Evolutionary conservation across 2,888 invertebrate species (phyloP).

Genomic region (Serrognathus titanus): DNA sequence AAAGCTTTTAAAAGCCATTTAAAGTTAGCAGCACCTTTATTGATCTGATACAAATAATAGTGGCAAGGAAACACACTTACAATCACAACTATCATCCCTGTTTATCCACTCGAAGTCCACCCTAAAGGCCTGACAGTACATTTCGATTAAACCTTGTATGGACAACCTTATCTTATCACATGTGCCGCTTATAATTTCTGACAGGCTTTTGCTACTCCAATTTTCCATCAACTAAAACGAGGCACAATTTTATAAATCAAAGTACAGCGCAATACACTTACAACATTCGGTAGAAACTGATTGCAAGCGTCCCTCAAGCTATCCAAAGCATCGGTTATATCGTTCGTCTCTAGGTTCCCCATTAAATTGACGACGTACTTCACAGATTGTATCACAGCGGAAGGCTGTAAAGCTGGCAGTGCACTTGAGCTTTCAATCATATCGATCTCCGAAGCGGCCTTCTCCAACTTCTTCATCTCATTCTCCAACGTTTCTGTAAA

Average conservation of each 20-base stretch:
- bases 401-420: slow-evolving; percentile 55
- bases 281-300: slow-evolving; percentile 28
- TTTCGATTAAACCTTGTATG: slow-evolving; percentile 77
- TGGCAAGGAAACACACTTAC: slow-evolving; percentile 38
- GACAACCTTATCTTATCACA: slow-evolving; percentile 74
- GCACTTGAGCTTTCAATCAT: slow-evolving; percentile 40
- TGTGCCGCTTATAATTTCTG: slow-evolving; percentile 62
- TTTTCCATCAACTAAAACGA: slow-evolving; percentile 26
- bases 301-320: slow-evolving; percentile 35
- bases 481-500: slow-evolving; percentile 73
- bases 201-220: slow-evolving; percentile 49
- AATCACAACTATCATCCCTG: slow-evolving; percentile 28
- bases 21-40: not conserved
- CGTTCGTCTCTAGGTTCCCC: slow-evolving; percentile 84
- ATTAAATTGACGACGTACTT: slow-evolving; percentile 89
- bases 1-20: too few relatives aligned
- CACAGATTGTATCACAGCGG: slow-evolving; percentile 83
- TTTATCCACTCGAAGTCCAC: slow-evolving; percentile 73
- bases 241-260: not conserved
- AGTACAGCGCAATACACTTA: slow-evolving; percentile 26
- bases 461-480: slow-evolving; percentile 74
- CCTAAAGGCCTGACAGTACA: slow-evolving; percentile 81
- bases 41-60: not conserved
- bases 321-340: slow-evolving; percentile 73
- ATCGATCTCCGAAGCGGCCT: slow-evolving; percentile 56